Conservation (phyloP, 2,797 vertebrate genomes). For the Fringilla coelebs region DNA sequence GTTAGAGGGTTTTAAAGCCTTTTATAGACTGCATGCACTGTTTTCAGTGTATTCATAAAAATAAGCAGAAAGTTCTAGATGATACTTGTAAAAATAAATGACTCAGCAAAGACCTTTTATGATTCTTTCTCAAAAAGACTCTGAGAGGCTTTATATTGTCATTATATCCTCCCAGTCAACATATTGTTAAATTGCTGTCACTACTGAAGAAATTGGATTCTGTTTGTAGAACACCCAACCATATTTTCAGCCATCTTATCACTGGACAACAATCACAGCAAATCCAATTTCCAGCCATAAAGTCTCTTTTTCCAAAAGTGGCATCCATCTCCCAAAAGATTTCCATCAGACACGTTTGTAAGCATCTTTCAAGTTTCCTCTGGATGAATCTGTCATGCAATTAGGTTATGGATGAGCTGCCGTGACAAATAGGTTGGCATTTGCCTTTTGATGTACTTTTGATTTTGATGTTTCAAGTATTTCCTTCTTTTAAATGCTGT, state of each 20-base stretch:
- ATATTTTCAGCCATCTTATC: slow-evolving; percentile 57
- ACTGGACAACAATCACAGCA: slow-evolving; percentile 48
- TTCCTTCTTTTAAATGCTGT: slow-evolving; percentile 42
- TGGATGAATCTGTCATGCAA: slow-evolving; percentile 49
- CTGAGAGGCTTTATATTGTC: neutral
- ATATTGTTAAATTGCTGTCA: neutral
- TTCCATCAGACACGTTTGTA: slow-evolving; percentile 28
- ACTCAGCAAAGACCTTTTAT: neutral
- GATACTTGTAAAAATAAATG: neutral
- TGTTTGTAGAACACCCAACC: slow-evolving; percentile 43
- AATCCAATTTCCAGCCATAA: slow-evolving; percentile 50
- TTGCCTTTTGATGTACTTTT: slow-evolving; percentile 55
- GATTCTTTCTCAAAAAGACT: neutral
- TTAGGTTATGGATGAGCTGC: slow-evolving; percentile 45
- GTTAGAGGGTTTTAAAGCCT: neutral
- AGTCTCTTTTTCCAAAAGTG: slow-evolving; percentile 52
- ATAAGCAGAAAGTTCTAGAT: neutral
- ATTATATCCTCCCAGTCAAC: neutral
- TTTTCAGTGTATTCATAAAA: neutral
- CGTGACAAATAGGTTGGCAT: slow-evolving; percentile 21
- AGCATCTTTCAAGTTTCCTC: slow-evolving; percentile 56
- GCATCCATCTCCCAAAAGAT: slow-evolving; percentile 60
- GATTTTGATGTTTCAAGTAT: slow-evolving; percentile 58
- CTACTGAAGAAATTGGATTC: slow-evolving; percentile 20
- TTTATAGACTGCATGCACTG: neutral